phyloP scores from a whole-genome alignment of 1,140 invertebrate species.

The Tribolium castaneum region DNA sequence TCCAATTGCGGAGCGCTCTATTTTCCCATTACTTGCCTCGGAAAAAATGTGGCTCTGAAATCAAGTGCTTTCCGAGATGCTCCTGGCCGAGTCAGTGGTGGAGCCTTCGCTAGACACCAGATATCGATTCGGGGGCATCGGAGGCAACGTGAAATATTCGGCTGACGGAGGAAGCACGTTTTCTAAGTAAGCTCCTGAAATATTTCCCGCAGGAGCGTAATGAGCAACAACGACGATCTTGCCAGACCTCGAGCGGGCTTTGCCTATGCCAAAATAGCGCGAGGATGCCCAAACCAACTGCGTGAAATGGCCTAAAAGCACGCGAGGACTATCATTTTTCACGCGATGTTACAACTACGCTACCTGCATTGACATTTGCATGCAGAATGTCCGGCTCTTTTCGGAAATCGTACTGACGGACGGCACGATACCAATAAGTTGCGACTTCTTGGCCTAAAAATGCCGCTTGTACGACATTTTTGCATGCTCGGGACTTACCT shows the following conservation, averaged over 20 bases:
- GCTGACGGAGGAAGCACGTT: slow-evolving; percentile 78
- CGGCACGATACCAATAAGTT: slow-evolving; percentile 88
- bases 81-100: slow-evolving; percentile 12
- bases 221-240: slow-evolving; percentile 85
- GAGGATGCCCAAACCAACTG: slow-evolving; percentile 90
- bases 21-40: background rate
- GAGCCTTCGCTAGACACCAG: slow-evolving; percentile 10
- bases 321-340: too few relatives aligned
- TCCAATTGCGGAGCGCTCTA: background rate
- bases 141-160: slow-evolving; percentile 31
- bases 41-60: background rate
- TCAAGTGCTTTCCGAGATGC: slow-evolving; percentile 20
- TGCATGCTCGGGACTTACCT: slow-evolving; percentile 62
- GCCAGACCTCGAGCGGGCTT: slow-evolving; percentile 79
- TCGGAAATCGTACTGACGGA: slow-evolving; percentile 78
- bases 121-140: background rate
- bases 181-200: slow-evolving; percentile 78
- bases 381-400: slow-evolving; percentile 78
- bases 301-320: slow-evolving; percentile 83
- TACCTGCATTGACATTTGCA: slow-evolving; percentile 82
- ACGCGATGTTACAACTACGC: background rate
- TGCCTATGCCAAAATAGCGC: slow-evolving; percentile 83
- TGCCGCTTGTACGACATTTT: background rate
- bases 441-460: slow-evolving; percentile 81
- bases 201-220: slow-evolving; percentile 83